These are phyloP conservation scores for Andrena cerasifolii DNA, from an alignment of 1,140 invertebrate species.

Conservation along the genomic window DNA sequence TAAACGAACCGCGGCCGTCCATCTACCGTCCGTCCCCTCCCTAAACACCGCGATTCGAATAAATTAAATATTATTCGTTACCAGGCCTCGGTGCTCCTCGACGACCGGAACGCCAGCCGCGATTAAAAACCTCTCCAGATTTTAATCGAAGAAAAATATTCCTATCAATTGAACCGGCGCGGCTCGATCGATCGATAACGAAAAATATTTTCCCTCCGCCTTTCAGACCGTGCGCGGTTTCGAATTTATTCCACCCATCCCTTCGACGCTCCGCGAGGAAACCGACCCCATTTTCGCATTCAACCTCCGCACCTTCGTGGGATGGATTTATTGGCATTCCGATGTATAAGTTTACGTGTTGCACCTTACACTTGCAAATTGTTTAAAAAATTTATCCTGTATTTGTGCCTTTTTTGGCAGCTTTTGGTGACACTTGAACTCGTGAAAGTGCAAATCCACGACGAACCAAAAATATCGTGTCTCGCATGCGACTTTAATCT, in stretches of 20 bases:
- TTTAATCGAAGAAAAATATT: constrained; percentile 56
- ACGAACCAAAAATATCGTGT: no score
- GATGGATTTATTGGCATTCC: not conserved
- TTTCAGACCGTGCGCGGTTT: not conserved
- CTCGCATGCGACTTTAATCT: no score
- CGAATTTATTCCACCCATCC: constrained; percentile 3
- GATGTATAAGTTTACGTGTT: no score
- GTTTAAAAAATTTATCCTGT: no score
- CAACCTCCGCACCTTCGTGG: not conserved
- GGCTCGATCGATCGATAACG: constrained; percentile 12
- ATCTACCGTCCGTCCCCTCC: not conserved
- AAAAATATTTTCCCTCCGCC: constrained; percentile 16
- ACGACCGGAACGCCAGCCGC: not conserved
- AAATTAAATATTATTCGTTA: constrained; percentile 45
- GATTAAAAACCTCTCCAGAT: constrained; percentile 52
- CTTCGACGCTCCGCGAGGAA: not conserved
- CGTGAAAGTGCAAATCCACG: no score
- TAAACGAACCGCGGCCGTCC: not conserved
- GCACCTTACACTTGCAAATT: no score
- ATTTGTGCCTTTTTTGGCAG: no score
- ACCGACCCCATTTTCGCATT: constrained; percentile 20
- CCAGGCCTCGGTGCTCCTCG: constrained; percentile 18
- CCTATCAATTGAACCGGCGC: constrained; percentile 17
- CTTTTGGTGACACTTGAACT: no score
- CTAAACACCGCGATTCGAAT: constrained; percentile 5